Percentiles rank a stretch among this genome's conserved stretches.
Evolutionary conservation across 2,797 vertebrate species (phyloP).

Genomic region (Podargus strigoides): DNA sequence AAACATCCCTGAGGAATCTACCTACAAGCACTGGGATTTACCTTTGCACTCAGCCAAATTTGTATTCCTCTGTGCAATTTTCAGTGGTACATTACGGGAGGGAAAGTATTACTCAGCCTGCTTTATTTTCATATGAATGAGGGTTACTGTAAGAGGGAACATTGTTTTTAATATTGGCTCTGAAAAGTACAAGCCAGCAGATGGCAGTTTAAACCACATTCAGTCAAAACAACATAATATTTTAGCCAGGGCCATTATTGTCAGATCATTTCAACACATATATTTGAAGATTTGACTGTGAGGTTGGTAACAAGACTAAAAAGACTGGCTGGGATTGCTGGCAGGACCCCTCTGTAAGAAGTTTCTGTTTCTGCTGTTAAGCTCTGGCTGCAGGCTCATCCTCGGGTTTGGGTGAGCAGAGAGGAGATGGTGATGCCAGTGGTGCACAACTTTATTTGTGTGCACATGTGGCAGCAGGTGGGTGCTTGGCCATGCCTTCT

Average conservation of each 20-base stretch:
- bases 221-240: constrained; percentile 45
- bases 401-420: background rate
- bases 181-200: constrained; percentile 64
- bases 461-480: background rate
- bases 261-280: background rate
- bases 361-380: background rate
- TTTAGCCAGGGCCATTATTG: constrained; percentile 37
- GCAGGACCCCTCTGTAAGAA: background rate
- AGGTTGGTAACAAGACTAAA: background rate
- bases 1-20: constrained; percentile 20
- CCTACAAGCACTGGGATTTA: background rate
- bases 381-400: rapidly evolving
- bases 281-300: background rate
- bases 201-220: constrained; percentile 67
- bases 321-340: background rate
- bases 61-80: background rate
- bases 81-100: background rate
- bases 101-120: background rate
- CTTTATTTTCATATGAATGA: constrained; percentile 47
- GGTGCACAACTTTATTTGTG: background rate
- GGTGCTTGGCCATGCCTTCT: background rate
- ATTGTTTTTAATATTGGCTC: constrained; percentile 38
- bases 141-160: constrained; percentile 26
- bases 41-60: background rate
- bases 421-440: background rate